These are phyloP conservation scores for Globodera ellingtonae DNA, from an alignment of 1,140 invertebrate genomes.

Conservation along the genomic window DNA sequence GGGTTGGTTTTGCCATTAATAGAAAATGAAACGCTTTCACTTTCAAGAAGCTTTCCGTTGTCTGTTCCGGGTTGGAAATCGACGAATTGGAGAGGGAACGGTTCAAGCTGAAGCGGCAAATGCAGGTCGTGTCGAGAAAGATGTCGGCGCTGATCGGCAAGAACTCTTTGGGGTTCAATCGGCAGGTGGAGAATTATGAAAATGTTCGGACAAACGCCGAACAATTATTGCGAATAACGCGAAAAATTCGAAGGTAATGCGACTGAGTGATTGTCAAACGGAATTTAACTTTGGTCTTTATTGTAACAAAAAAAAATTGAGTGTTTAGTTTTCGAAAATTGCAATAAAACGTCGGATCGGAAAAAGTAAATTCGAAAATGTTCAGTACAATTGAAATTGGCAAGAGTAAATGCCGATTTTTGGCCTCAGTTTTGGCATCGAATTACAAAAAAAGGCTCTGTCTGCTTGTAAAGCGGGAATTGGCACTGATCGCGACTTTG, in stretches of 20 bases:
- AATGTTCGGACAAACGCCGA: slow-evolving; percentile 33
- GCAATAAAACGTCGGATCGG: slow-evolving; percentile 5
- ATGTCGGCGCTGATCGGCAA: slow-evolving; percentile 47
- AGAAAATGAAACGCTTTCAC: background rate
- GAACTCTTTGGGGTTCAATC: slow-evolving; percentile 41
- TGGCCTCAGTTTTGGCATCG: slow-evolving; percentile 39
- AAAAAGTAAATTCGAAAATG: background rate
- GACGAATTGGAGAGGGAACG: slow-evolving; percentile 46
- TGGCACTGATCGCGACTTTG: slow-evolving; percentile 37
- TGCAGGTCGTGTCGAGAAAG: slow-evolving; percentile 54
- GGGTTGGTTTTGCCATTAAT: no score
- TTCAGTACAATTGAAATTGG: slow-evolving; percentile 25
- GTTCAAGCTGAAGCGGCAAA: slow-evolving; percentile 49
- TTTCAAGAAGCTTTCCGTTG: slow-evolving; percentile 37
- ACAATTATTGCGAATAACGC: slow-evolving; percentile 31
- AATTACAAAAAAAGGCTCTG: slow-evolving; percentile 36
- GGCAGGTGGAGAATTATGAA: slow-evolving; percentile 45
- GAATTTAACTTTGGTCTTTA: no score
- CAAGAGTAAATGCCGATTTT: slow-evolving; percentile 20
- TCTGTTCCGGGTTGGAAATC: slow-evolving; percentile 42
- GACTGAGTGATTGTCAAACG: background rate
- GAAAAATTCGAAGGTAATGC: slow-evolving; percentile 32
- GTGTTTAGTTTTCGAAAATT: no score
- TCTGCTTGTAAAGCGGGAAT: slow-evolving; percentile 23
- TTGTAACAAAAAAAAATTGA: no score